A percentile compares a stretch with the other conserved stretches of the same genome.
Conservation (phyloP, 1,140 invertebrate genomes). For the Parasteatoda tepidariorum region DNA sequence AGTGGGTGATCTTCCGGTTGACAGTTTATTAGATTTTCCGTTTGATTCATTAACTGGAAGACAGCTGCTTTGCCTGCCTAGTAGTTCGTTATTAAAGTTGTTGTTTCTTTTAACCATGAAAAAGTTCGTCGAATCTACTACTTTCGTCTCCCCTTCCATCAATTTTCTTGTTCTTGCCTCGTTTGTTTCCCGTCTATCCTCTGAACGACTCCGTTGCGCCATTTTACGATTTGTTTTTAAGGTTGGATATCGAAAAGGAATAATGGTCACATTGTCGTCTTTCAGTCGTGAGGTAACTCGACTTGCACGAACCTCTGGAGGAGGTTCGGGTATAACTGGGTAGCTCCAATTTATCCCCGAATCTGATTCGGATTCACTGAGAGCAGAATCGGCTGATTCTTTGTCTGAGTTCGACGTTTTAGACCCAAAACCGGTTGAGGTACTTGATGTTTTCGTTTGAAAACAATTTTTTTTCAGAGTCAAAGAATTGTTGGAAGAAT, state of each 20-base stretch:
- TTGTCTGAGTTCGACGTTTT: constrained; percentile 3
- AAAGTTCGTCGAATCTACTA: constrained; percentile 46
- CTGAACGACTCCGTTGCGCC: constrained; percentile 31
- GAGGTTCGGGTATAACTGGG: constrained; percentile 29
- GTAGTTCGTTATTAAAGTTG: too few species aligned
- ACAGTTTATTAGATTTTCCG: constrained; percentile 9
- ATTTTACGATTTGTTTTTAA: background rate
- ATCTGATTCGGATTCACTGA: constrained; percentile 57
- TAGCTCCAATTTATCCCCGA: constrained; percentile 49
- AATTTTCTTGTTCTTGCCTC: constrained; percentile 5
- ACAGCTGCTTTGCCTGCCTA: background rate
- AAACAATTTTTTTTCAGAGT: constrained; percentile 14
- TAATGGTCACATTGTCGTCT: constrained; percentile 5
- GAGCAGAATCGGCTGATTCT: constrained; percentile 46
- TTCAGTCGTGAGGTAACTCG: background rate
- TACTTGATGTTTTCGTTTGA: background rate
- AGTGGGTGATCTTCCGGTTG: background rate
- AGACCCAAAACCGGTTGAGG: constrained; percentile 5
- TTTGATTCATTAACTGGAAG: background rate
- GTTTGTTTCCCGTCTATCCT: constrained; percentile 29
- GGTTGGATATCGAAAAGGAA: background rate
- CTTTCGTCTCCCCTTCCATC: constrained; percentile 37
- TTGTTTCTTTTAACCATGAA: constrained; percentile 29
- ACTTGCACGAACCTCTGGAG: background rate
- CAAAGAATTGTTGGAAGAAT: background rate